Conservation (phyloP, 2,797 vertebrate species). For the Aeoliscus strigatus region DNA sequence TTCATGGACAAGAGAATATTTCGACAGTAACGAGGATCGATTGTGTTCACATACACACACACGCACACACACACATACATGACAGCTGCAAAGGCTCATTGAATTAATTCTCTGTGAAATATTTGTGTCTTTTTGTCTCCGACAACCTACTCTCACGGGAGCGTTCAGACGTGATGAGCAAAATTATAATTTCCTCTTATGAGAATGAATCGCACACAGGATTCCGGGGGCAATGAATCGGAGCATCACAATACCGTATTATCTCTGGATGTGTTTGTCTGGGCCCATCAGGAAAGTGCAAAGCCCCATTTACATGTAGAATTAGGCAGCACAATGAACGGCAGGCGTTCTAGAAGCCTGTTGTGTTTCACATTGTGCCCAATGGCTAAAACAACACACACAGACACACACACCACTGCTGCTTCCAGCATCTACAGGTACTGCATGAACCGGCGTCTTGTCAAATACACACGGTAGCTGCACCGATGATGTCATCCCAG, state of each 20-base stretch:
- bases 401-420: constrained; percentile 32
- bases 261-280: constrained; percentile 49
- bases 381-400: constrained; percentile 58
- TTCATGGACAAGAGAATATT: constrained; percentile 16
- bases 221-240: constrained; percentile 20
- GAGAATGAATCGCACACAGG: constrained; percentile 40
- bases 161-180: constrained; percentile 33
- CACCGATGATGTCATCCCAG: too few species aligned
- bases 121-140: constrained; percentile 11
- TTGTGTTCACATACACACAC: too few species aligned
- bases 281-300: constrained; percentile 38
- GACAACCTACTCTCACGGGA: constrained; percentile 5
- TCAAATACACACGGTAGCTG: too few species aligned
- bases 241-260: constrained; percentile 30
- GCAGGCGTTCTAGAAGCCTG: constrained; percentile 34
- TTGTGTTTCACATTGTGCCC: constrained; percentile 53
- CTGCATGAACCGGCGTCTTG: constrained; percentile 33
- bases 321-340: constrained; percentile 49
- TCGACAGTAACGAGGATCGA: constrained; percentile 36
- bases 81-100: constrained; percentile 21
- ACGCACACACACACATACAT: constrained; percentile 1
- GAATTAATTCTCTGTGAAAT: constrained; percentile 15
- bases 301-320: constrained; percentile 61
- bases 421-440: constrained; percentile 65
- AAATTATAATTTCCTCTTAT: constrained; percentile 34